These are phyloP conservation scores for Corynorhinus townsendii DNA, from an alignment of 2,113 vertebrate species.

Conservation along the genomic window DNA sequence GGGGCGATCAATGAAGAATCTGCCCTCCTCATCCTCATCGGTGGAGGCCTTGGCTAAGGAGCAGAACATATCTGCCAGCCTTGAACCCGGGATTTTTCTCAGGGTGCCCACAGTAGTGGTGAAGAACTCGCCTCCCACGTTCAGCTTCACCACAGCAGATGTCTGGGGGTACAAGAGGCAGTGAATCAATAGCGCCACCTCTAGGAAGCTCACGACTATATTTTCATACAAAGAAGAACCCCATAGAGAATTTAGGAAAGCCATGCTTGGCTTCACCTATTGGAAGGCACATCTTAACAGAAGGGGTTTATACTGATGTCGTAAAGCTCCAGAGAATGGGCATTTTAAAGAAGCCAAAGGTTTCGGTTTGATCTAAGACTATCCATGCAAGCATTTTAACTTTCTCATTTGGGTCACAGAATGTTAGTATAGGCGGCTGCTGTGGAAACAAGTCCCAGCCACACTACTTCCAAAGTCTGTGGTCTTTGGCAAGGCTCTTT, in stretches of 20 bases:
- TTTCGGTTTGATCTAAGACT: not conserved
- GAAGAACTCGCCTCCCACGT: constrained; percentile 89
- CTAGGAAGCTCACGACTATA: not conserved
- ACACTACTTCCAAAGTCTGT: not conserved
- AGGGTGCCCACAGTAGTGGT: constrained; percentile 86
- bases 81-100: constrained; percentile 86
- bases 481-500: not conserved
- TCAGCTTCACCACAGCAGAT: constrained; percentile 85
- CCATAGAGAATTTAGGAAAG: not conserved
- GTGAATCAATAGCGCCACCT: not conserved
- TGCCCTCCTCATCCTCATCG: constrained; percentile 80
- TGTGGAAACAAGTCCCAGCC: not conserved
- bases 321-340: not conserved
- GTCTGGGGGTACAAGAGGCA: constrained; percentile 66
- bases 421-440: not conserved
- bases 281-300: not conserved
- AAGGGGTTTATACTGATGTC: not conserved
- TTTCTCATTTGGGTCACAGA: not conserved
- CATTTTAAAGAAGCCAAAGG: constrained; percentile 2
- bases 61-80: constrained; percentile 86
- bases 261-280: not conserved
- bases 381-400: not conserved
- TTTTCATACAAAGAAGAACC: not conserved
- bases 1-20: constrained; percentile 90
- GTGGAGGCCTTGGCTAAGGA: constrained; percentile 70